Base-by-base conservation (phyloP, 2,888 invertebrate species). In the Meloe dianella region DNA sequence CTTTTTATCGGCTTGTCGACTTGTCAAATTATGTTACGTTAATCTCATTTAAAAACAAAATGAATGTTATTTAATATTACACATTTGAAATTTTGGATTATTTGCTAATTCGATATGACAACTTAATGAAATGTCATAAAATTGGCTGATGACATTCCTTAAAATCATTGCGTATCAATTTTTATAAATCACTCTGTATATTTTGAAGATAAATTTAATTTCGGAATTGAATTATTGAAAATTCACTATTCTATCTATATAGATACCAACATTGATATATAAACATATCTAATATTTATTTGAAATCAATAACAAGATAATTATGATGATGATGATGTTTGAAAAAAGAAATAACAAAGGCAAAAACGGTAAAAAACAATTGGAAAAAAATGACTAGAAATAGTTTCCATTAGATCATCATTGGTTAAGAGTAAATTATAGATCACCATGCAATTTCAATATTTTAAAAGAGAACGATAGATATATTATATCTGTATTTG, bases 331-430 rank as follows among this genome's bases (percentile, higher is more conserved):
- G 47, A 51, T 20, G 20, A 51, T 51, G 10, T 7, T 20, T 20
- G 47, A 22, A 20, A 20, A 22, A 20, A 22, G 8, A 20, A 51
- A 22, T 10, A 51, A 51, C 0, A 51, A 2, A 51, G 8, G 17
- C n/a, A 41, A 41, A 41, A 41, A 17, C 41, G n/a, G 10, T 51
- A 22, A 10, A 51, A 51, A 51, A 51, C 20, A 64, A 70, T 66
- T 51, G n/a, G 22, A 51, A 51, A 51, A 51, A 51, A 64, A 70
- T 66, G 65, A 66, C 63, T 66, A 66, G 70, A 69, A 69, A 71
- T 66, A 70, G 73, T 73, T 72, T 71, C 68, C 61, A 62, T 74
- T 73, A 74, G 72, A 74, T 74, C 74, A 74, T 73, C 72, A 64
- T 69, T 61, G 59, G 60, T 54, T 54, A 54, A 64, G 38, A 61